Evolutionary conservation across 2,113 vertebrate genomes (phyloP).

Genomic region (Sisor rabdophorus): DNA sequence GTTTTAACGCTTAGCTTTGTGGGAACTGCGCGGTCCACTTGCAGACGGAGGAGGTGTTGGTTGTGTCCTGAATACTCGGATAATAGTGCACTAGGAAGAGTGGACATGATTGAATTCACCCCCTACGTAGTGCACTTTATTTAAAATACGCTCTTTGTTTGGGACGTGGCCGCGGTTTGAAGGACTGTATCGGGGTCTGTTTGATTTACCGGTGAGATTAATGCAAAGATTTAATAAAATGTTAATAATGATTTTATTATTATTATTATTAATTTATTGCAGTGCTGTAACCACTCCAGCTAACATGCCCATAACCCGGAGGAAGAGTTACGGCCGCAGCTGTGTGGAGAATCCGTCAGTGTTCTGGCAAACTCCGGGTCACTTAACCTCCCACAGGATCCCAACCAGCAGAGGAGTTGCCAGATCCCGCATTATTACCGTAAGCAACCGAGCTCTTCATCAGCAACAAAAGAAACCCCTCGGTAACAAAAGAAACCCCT

Average conservation of each 20-base stretch:
- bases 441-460: slow-evolving; percentile 30
- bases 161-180: neutral
- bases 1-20: neutral
- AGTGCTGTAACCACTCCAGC: slow-evolving; percentile 43
- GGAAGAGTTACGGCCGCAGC: slow-evolving; percentile 49
- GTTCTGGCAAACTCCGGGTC: slow-evolving; percentile 48
- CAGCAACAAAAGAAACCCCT: too few relatives aligned
- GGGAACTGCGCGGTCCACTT: neutral
- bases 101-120: neutral
- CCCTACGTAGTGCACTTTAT: neutral
- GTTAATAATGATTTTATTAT: too few relatives aligned
- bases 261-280: neutral
- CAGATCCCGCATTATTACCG: slow-evolving; percentile 42
- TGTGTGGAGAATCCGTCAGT: slow-evolving; percentile 45
- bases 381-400: slow-evolving; percentile 37
- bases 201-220: neutral
- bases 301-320: slow-evolving; percentile 25
- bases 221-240: too few relatives aligned
- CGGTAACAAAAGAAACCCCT: too few relatives aligned
- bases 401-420: slow-evolving; percentile 44
- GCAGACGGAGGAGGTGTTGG: neutral
- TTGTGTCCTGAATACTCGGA: neutral
- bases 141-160: neutral
- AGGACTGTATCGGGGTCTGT: neutral
- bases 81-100: neutral